Base-by-base conservation (phyloP, 2,113 vertebrate species). In the Apeltes quadracus region DNA sequence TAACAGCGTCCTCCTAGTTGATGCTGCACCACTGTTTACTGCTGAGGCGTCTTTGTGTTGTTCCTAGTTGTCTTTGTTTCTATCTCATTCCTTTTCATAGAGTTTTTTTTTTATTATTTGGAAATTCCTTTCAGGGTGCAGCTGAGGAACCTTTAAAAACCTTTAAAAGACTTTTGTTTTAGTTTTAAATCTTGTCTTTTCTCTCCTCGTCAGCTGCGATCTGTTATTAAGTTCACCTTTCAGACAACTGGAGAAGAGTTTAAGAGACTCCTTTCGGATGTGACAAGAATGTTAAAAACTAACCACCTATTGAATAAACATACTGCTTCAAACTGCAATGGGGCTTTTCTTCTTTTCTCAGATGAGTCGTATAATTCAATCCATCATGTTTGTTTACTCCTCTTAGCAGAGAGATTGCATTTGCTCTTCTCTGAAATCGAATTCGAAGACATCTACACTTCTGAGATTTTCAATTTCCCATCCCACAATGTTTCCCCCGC, bases 221-320 rank as follows among this genome's bases (percentile, higher is more conserved):
- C 38, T 85, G 74, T 81, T 83, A 71, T 59, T 61, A 76, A 67
- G 55, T 61, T 83, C 75, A 74, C 65, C 67, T 75, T 48, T 64
- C 81, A 78, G 78, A 85, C 44, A 72, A 78, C 67, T 53, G 15
- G 56, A 77, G 72, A 81, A 65, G 81, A 81, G 53, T 76, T 86
- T 5, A 34, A 76, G 70, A 78, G 71, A 75, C 64, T 72, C 73
- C 64, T 89, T 86, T 85, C 72, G 84, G 58, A 79, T 86, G 82
- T 89, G 82, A 84, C 81, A 18, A 72, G 88, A 91, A 91, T 92
- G 91, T 92, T 83, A 22, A 85, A n/a, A 88, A 70, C 75, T 78
- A 78, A 87, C 85, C 79, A 84, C 80, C 88, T 89, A 83, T 75
- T 78, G 69, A 89, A 89, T 81, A 90, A 85, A 87, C 68, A 64